A percentile compares a stretch with the other conserved stretches of the same genome.
Conservation (phyloP, 2,113 vertebrate genomes). For the Psephotus haematonotus region DNA sequence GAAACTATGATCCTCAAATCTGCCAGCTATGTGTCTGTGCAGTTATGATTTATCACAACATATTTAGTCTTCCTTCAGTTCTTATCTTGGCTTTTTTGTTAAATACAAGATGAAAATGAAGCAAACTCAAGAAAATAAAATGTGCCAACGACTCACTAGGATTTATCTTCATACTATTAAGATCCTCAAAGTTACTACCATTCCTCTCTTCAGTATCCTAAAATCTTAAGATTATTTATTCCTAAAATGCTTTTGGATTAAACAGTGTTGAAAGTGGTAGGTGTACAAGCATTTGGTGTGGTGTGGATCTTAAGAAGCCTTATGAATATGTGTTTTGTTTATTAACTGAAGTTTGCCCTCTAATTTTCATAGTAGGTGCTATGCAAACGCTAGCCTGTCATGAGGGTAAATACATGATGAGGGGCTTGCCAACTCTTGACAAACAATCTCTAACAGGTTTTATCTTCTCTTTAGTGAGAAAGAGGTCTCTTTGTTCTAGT, state of each 20-base stretch:
- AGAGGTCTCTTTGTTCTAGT: background rate
- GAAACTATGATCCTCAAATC: background rate
- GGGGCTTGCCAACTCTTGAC: background rate
- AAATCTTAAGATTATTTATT: background rate
- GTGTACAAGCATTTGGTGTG: background rate
- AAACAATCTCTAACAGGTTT: background rate
- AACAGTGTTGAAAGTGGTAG: background rate
- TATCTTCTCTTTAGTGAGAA: background rate
- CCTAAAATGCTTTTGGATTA: background rate
- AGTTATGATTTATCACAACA: background rate
- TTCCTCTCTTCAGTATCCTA: background rate
- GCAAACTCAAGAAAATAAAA: background rate
- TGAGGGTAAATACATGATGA: background rate
- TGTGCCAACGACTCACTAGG: background rate
- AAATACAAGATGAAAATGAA: background rate
- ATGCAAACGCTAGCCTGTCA: background rate
- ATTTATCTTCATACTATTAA: background rate
- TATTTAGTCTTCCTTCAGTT: background rate
- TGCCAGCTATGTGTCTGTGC: background rate
- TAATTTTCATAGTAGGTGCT: background rate
- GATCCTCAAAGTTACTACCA: background rate
- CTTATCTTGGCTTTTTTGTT: background rate
- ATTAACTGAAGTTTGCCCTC: background rate
- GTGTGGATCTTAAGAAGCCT: background rate
- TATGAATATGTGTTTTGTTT: background rate